Evolutionary conservation across 1,140 invertebrate genomes (phyloP).

Genomic region (Philotrypesis tridentata): DNA sequence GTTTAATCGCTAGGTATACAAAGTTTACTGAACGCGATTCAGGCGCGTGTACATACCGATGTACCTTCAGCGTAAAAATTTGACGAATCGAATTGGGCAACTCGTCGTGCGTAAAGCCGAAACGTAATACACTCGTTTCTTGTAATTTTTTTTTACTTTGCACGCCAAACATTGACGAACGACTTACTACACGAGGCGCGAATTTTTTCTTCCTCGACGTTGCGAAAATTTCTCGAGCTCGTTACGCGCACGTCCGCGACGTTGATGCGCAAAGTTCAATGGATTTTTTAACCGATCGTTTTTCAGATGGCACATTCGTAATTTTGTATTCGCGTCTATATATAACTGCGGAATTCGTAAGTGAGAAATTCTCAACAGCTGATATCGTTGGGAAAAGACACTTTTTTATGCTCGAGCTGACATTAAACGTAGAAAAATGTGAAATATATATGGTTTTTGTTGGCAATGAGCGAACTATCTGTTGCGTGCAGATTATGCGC

Average conservation of each 20-base stretch:
- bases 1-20: neutral
- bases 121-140: neutral
- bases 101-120: neutral
- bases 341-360: no score
- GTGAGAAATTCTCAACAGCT: no score
- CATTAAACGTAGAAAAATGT: no score
- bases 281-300: neutral
- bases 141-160: neutral
- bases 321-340: no score
- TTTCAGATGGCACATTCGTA: neutral
- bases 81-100: neutral
- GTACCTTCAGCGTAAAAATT: neutral
- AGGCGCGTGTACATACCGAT: no score
- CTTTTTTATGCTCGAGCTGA: no score
- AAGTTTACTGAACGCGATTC: neutral
- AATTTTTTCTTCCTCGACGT: neutral
- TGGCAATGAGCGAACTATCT: no score
- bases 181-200: neutral
- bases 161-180: neutral
- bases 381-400: no score
- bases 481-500: no score
- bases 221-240: neutral
- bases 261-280: neutral
- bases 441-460: no score
- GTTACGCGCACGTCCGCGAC: neutral